phyloP scores from a whole-genome alignment of 2,797 vertebrate genomes.

The Synaphobranchus kaupii region DNA sequence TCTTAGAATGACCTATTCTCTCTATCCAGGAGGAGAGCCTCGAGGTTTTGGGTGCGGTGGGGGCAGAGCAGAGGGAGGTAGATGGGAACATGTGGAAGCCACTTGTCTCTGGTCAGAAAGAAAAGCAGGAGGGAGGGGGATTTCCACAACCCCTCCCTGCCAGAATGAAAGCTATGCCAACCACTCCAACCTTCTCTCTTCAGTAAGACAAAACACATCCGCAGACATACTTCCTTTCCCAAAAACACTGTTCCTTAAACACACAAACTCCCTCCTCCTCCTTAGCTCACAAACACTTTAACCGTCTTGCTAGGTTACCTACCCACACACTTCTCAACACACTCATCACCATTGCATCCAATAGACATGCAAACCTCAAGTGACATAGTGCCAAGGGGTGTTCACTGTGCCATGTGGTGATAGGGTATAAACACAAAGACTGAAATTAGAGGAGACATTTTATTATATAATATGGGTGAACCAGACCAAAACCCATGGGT shows the following conservation, averaged over 20 bases:
- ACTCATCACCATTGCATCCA: too few relatives aligned
- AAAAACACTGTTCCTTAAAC: background rate
- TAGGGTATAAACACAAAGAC: too few relatives aligned
- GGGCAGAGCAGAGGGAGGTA: conserved; percentile 39
- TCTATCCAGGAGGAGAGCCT: conserved; percentile 50
- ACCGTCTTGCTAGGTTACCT: background rate
- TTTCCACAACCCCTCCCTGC: conserved; percentile 40
- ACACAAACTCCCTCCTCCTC: background rate
- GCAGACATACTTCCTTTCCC: too few relatives aligned
- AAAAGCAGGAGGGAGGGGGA: conserved; percentile 28
- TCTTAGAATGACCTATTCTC: background rate
- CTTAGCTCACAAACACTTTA: background rate
- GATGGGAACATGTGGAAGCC: conserved; percentile 40
- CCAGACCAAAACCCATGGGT: too few relatives aligned
- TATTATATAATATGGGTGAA: too few relatives aligned
- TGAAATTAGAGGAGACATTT: background rate
- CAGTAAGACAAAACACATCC: conserved; percentile 54
- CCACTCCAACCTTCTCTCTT: conserved; percentile 63
- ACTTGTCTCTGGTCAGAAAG: conserved; percentile 30
- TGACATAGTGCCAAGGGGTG: too few relatives aligned
- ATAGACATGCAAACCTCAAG: too few relatives aligned
- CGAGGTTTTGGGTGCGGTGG: conserved; percentile 17
- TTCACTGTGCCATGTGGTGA: too few relatives aligned
- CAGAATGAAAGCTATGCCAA: conserved; percentile 46
- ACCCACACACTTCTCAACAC: background rate